Evolutionary conservation across 2,113 vertebrate genomes (phyloP).

Genomic region (Hymenochirus boettgeri): DNA sequence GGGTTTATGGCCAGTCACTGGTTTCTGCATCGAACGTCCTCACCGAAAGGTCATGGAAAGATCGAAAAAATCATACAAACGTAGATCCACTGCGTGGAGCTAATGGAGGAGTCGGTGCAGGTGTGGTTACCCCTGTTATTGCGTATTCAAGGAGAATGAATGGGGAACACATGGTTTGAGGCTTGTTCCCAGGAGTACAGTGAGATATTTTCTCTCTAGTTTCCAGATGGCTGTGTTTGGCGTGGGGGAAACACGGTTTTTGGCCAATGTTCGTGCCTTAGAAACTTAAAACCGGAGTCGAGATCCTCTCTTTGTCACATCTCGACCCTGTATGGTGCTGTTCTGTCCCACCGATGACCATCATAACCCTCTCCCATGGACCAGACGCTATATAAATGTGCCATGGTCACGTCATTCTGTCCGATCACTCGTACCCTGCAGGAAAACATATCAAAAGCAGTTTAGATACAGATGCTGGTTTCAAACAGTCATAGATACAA

Average conservation of each 20-base stretch:
- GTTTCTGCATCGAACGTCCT: conserved; percentile 45
- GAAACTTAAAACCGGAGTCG: conserved; percentile 3
- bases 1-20: conserved; percentile 44
- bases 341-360: conserved; percentile 63
- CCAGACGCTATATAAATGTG: no score
- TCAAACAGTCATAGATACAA: no score
- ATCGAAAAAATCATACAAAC: conserved; percentile 42
- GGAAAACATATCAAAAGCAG: no score
- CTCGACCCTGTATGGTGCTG: conserved; percentile 45
- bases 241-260: conserved; percentile 32
- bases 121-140: conserved; percentile 23
- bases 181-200: conserved; percentile 43
- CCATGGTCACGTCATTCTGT: no score
- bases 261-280: conserved; percentile 39
- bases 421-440: no score
- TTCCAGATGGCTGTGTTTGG: conserved; percentile 56
- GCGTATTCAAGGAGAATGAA: conserved; percentile 45
- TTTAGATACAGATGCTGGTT: no score
- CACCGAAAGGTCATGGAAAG: conserved; percentile 42
- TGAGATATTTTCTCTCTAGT: conserved; percentile 52
- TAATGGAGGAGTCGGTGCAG: conserved; percentile 38
- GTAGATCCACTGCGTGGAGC: conserved; percentile 29
- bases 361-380: conserved; percentile 60
- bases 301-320: conserved; percentile 41
- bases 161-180: conserved; percentile 52